Conservation (phyloP, 2,888 invertebrate genomes). For the Baronia brevicornis region DNA sequence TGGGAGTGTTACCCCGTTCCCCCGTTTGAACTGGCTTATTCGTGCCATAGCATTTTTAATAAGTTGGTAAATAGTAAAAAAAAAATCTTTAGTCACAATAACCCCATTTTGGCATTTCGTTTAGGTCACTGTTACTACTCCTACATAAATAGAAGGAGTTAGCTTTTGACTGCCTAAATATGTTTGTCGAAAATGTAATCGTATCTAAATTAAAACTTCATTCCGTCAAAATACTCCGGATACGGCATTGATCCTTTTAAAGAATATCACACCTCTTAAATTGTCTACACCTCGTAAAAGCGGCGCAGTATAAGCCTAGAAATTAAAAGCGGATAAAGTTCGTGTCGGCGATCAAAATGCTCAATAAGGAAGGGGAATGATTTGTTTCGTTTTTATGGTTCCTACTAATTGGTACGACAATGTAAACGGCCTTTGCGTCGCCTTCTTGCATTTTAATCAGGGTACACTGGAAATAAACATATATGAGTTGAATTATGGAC, state of each 20-base stretch:
- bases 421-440: slow-evolving; percentile 56
- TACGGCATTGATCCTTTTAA: slow-evolving; percentile 30
- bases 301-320: slow-evolving; percentile 50
- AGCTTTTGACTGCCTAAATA: no score
- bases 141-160: no score
- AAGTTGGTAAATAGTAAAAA: no score
- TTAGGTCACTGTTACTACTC: no score
- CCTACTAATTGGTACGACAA: slow-evolving; percentile 66
- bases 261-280: slow-evolving; percentile 39
- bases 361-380: slow-evolving; percentile 57
- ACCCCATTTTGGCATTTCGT: no score
- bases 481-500: slow-evolving; percentile 55
- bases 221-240: slow-evolving; percentile 11
- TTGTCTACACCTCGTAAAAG: slow-evolving; percentile 62
- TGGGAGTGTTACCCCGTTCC: no score
- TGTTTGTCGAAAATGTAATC: no score
- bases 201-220: slow-evolving; percentile 5
- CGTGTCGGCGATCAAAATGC: slow-evolving; percentile 35
- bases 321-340: slow-evolving; percentile 48
- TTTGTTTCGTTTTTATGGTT: slow-evolving; percentile 58
- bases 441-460: slow-evolving; percentile 66
- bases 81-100: no score
- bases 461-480: slow-evolving; percentile 55
- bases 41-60: no score
- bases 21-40: no score